phyloP scores from a whole-genome alignment of 1,140 invertebrate species.

The Drosophila parabipectinata region DNA sequence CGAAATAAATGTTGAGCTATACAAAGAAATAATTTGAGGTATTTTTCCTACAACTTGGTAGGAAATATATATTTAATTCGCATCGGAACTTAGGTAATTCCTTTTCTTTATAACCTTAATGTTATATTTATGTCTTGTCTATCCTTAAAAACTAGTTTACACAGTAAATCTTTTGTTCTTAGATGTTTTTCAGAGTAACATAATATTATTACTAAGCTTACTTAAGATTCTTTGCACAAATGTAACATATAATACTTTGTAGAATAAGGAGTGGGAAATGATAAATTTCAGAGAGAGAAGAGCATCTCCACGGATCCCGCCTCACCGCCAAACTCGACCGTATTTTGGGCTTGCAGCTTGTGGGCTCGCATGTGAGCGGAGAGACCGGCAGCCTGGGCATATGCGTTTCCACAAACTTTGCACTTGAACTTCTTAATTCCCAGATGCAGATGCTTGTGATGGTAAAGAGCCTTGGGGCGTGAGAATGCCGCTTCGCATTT shows the following conservation, averaged over 20 bases:
- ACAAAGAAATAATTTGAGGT: background rate
- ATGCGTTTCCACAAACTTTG: slow-evolving; percentile 85
- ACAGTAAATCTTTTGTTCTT: too few species aligned
- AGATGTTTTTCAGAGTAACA: too few species aligned
- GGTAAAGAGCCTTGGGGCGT: slow-evolving; percentile 93
- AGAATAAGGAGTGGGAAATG: background rate
- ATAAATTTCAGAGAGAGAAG: slow-evolving; percentile 7
- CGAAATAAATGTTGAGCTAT: slow-evolving; percentile 75
- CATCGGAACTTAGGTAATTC: too few species aligned
- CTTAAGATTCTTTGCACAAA: background rate
- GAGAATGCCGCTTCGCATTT: slow-evolving; percentile 91
- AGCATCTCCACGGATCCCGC: slow-evolving; percentile 11
- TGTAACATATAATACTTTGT: background rate
- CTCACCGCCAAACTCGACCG: background rate
- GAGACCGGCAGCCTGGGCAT: slow-evolving; percentile 75
- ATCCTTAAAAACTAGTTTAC: too few species aligned
- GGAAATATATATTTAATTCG: too few species aligned
- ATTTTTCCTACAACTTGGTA: too few species aligned
- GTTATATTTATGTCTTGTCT: too few species aligned
- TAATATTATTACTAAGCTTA: too few species aligned
- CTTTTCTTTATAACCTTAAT: too few species aligned
- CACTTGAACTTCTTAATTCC: slow-evolving; percentile 93
- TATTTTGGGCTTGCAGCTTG: slow-evolving; percentile 49
- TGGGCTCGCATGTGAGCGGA: slow-evolving; percentile 78
- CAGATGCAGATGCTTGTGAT: slow-evolving; percentile 92